Base-by-base conservation (phyloP, 2,888 invertebrate species). In the Adelognathus sp. region DNA sequence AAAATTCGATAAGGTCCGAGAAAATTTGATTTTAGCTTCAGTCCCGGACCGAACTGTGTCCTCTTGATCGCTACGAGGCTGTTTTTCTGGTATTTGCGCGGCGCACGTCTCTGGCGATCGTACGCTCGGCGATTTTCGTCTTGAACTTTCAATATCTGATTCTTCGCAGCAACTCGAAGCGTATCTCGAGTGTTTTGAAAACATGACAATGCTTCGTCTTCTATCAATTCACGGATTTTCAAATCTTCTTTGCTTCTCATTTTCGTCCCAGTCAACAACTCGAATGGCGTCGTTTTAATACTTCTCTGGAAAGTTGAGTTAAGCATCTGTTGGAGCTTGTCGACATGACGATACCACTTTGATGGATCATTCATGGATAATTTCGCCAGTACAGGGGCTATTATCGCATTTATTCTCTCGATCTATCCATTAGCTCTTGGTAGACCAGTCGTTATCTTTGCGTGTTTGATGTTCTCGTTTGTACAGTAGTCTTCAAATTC, bases 401-500 rank as follows among this genome's bases (percentile, higher is more conserved):
- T 54, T 2, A 56, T 54, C 3, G 64, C 16, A n/a, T 78, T 75
- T 14, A 76, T 16, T n/a, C 75, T 71, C 50, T 77, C 63, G 1
- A 69, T 63, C 7, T 72, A 56, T 0, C 76, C 56, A 52, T 81
- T 61, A 50, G 69, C 6, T 84, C 77, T 69, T 87, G 88, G 74
- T 27, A 84, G 81, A 31, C 86, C 76, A 14, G 91, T 90, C 0
- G 82, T 82, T 44, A 85, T 89, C n/a, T 78, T 52, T 0, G 86
- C 71, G 66, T 79, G 79, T 7, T 81, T 39, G 2, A 82, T 80
- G 1, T 29, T 31, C 11, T 77, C 69, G 3, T 73, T 41, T 7
- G 60, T 21, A 79, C 90, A 90, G 76, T 90, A 91, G 1, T 86
- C 80, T 74, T 82, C 16, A 63, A 91, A 91, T 1, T 86, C 86